phyloP scores from a whole-genome alignment of 2,113 vertebrate genomes.

The Micromys minutus region DNA sequence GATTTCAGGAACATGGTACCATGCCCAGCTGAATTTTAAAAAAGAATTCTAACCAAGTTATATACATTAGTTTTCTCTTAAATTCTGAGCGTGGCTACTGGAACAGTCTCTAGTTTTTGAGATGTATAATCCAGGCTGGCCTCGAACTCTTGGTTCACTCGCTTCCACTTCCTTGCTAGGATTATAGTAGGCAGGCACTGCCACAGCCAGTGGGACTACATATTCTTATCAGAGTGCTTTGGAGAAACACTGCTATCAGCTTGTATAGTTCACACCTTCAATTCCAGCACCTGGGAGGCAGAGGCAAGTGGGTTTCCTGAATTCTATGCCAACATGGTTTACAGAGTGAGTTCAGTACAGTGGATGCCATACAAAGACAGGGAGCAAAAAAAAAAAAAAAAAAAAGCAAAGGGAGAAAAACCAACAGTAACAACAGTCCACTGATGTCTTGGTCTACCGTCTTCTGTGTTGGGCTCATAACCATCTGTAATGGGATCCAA shows the following conservation, averaged over 20 bases:
- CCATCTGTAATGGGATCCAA: too few species aligned
- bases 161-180: neutral
- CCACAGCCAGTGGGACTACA: neutral
- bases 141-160: neutral
- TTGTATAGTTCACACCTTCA: neutral
- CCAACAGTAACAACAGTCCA: neutral
- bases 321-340: neutral
- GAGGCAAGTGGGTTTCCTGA: neutral
- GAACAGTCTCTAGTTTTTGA: neutral
- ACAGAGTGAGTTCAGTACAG: neutral
- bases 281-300: neutral
- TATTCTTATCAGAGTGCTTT: neutral
- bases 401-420: neutral
- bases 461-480: too few species aligned
- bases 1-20: neutral
- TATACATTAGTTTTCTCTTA: conserved; percentile 48
- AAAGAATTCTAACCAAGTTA: neutral
- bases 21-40: neutral
- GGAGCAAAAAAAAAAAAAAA: neutral
- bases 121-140: neutral
- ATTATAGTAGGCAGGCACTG: neutral
- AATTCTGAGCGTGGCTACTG: neutral
- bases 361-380: neutral
- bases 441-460: neutral
- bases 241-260: neutral